Percentiles rank a stretch among this genome's conserved stretches.
Conservation (phyloP, 2,888 invertebrate species). For the Chalcis sispes region DNA sequence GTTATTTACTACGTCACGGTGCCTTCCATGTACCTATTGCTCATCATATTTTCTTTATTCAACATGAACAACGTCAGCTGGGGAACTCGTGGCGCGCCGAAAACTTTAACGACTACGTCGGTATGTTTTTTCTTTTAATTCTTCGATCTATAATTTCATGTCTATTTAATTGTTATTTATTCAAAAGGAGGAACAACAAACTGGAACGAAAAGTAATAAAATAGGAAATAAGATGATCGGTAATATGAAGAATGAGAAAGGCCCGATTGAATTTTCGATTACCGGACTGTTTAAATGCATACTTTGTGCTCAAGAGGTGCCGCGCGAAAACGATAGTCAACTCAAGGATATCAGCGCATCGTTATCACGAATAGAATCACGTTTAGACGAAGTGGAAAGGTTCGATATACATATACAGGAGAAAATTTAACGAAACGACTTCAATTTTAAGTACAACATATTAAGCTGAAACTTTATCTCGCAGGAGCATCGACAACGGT, state of each 20-base stretch:
- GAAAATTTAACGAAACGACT: background rate
- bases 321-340: constrained; percentile 75
- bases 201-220: constrained; percentile 57
- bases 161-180: background rate
- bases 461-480: background rate
- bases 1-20: constrained; percentile 92
- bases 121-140: constrained; percentile 59
- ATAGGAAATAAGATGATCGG: too few species aligned
- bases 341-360: constrained; percentile 75
- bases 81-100: constrained; percentile 88
- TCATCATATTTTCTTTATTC: constrained; percentile 93
- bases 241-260: constrained; percentile 69
- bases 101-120: constrained; percentile 68
- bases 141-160: background rate
- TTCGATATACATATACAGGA: background rate
- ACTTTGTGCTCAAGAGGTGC: constrained; percentile 77
- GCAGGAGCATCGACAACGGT: constrained; percentile 6
- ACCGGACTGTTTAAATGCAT: constrained; percentile 79
- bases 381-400: constrained; percentile 76
- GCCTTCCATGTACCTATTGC: constrained; percentile 95
- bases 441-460: background rate
- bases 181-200: constrained; percentile 26
- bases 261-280: constrained; percentile 77
- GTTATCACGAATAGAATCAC: constrained; percentile 74
- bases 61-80: constrained; percentile 95